A percentile compares a stretch with the other conserved stretches of the same genome.
phyloP scores from a whole-genome alignment of 2,113 vertebrate genomes.

The Nibea albiflora region DNA sequence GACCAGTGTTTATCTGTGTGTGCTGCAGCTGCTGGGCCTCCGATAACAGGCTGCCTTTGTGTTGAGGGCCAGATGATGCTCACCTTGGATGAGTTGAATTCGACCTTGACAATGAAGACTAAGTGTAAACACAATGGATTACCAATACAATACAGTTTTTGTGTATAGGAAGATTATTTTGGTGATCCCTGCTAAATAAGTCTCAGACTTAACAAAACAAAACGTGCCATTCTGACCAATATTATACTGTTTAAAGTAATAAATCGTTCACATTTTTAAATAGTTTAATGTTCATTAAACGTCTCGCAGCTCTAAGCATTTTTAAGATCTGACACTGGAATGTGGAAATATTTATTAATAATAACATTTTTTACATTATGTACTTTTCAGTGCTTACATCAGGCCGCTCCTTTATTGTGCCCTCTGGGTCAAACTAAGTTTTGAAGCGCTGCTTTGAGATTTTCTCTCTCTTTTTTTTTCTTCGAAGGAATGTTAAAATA shows the following conservation, averaged over 20 bases:
- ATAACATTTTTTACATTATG: slow-evolving; percentile 30
- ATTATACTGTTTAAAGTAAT: background rate
- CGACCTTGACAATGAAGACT: slow-evolving; percentile 53
- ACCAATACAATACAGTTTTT: background rate
- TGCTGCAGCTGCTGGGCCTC: slow-evolving; percentile 80
- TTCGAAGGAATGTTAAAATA: slow-evolving; percentile 68
- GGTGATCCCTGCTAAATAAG: background rate
- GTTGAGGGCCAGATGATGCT: slow-evolving; percentile 47
- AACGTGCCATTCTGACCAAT: background rate
- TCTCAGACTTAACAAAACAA: background rate
- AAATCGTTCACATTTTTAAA: background rate
- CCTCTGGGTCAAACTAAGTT: slow-evolving; percentile 26
- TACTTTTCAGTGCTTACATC: slow-evolving; percentile 6
- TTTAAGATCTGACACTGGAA: slow-evolving; percentile 6
- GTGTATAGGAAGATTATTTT: too few species aligned
- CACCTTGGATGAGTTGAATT: slow-evolving; percentile 62
- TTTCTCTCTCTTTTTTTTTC: background rate
- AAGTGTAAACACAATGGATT: slow-evolving; percentile 24
- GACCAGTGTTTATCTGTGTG: slow-evolving; percentile 76
- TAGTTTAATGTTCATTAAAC: slow-evolving; percentile 6
- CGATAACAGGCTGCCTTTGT: slow-evolving; percentile 73
- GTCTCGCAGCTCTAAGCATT: background rate
- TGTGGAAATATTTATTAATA: slow-evolving; percentile 2
- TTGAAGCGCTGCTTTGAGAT: background rate
- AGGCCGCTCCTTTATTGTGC: slow-evolving; percentile 1